Evolutionary conservation across 2,888 invertebrate species (phyloP).

Genomic region (Lamproptera curius): DNA sequence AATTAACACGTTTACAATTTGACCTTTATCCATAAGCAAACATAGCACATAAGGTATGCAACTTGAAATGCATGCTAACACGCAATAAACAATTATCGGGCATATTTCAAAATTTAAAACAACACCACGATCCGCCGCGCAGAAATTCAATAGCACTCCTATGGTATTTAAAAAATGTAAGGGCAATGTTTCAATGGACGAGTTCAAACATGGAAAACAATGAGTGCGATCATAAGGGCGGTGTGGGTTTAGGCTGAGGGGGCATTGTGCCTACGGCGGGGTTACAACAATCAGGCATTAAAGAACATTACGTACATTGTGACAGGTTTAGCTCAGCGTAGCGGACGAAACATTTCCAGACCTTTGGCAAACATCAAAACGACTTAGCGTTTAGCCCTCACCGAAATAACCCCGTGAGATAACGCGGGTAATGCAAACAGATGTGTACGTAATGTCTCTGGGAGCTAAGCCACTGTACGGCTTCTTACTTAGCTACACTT

Average conservation of each 20-base stretch:
- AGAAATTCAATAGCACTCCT: slow-evolving; percentile 17
- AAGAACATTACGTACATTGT: slow-evolving; percentile 53
- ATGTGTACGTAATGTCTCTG: neutral
- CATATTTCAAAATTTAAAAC: no score
- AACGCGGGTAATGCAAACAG: neutral
- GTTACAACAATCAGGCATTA: slow-evolving; percentile 52
- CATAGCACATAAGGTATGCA: no score
- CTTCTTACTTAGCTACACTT: slow-evolving; percentile 17
- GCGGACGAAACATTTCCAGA: slow-evolving; percentile 37
- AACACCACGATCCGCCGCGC: slow-evolving; percentile 7
- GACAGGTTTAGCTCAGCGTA: slow-evolving; percentile 60
- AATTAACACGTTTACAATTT: no score
- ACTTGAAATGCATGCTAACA: no score
- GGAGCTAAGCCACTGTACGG: slow-evolving; percentile 1
- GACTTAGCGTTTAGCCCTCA: slow-evolving; percentile 40
- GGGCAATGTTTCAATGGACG: slow-evolving; percentile 24
- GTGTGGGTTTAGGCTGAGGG: slow-evolving; percentile 47
- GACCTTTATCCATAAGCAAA: no score
- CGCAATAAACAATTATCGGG: no score
- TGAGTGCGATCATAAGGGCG: slow-evolving; percentile 68
- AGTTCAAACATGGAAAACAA: slow-evolving; percentile 73
- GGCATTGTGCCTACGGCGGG: slow-evolving; percentile 46
- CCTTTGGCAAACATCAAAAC: slow-evolving; percentile 49
- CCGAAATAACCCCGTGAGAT: neutral
- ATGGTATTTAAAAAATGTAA: slow-evolving; percentile 18